Base-by-base conservation (phyloP, 2,113 vertebrate species). In the Apteryx owenii region DNA sequence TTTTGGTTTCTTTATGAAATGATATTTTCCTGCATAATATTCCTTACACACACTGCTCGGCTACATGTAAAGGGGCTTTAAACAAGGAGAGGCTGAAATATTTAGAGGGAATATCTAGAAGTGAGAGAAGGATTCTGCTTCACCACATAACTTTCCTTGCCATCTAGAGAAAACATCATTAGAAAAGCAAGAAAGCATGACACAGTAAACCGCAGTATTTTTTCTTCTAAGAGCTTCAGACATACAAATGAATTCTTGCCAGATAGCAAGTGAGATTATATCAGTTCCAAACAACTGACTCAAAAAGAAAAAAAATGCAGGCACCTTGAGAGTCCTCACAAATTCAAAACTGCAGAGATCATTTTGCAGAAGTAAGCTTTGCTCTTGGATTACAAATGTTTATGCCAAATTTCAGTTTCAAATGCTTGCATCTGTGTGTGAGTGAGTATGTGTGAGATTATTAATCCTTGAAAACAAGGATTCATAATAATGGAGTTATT, bases 151-250 rank as follows among this genome's bases (percentile, higher is more conserved):
- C 61, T 42, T 91, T 80, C 71, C 44, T 68, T 93, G 93, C 68
- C 76, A 89, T 75, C 54, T 64, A 51, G 78, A 54, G 70, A 89
- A 87, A 96, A 48, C 29, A 69, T 72, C 42, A 75, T 85, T 85
- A 88, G 81, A 91, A 94, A 95, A 91, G 80, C 76, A 85, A 95
- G 71, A 95, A 91, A 51, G 29, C 73, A 93, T n/a, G 61, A 79
- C 77, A 82, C 86, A 95, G 28, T 83, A 95, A 96, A 85, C 68
- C 28, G 81, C 81, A 51, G 17, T 65, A 87, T 82, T 86, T 81
- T 53, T 51, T 13, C 22, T 78, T 86, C 62, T 88, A 92, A 88
- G 82, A 73, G 50, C 46, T 91, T 85, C 68, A 91, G 88, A 71
- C 79, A 66, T 66, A 91, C 54, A 95, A 85, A 88, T 61, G 87